phyloP scores from a whole-genome alignment of 1,140 invertebrate species.

The Apocrypta bakeri region DNA sequence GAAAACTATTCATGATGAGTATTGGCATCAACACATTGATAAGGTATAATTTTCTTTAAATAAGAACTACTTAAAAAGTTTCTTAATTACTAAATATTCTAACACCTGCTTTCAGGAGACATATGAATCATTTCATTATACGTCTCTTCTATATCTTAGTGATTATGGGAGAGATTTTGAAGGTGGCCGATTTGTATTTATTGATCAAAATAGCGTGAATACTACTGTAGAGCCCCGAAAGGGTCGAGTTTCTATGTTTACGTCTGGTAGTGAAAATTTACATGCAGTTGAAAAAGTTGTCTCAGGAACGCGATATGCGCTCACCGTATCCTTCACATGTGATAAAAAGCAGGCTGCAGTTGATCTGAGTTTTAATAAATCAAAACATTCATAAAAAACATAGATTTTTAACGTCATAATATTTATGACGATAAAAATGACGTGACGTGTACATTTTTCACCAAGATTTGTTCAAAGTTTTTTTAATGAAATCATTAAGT shows the following conservation, averaged over 20 bases:
- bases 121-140: slow-evolving; percentile 90
- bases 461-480: slow-evolving; percentile 22
- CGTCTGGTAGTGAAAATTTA: slow-evolving; percentile 89
- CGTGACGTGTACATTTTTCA: neutral
- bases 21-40: slow-evolving; percentile 91
- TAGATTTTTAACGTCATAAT: too few relatives aligned
- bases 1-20: slow-evolving; percentile 87
- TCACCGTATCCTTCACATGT: slow-evolving; percentile 92
- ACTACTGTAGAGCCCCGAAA: slow-evolving; percentile 85
- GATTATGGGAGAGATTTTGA: slow-evolving; percentile 85
- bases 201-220: slow-evolving; percentile 82
- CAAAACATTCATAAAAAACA: slow-evolving; percentile 51
- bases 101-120: slow-evolving; percentile 79
- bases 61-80: neutral
- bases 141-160: slow-evolving; percentile 86
- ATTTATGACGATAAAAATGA: neutral
- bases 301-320: slow-evolving; percentile 83
- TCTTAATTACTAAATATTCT: neutral
- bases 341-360: slow-evolving; percentile 79
- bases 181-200: slow-evolving; percentile 88
- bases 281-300: slow-evolving; percentile 89
- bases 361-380: slow-evolving; percentile 72
- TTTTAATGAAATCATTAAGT: neutral
- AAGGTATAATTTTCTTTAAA: slow-evolving; percentile 77
- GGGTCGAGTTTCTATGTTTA: slow-evolving; percentile 88